A percentile compares a stretch with the other conserved stretches of the same genome.
phyloP scores from a whole-genome alignment of 1,140 invertebrate species.

The Temnothorax nylanderi region DNA sequence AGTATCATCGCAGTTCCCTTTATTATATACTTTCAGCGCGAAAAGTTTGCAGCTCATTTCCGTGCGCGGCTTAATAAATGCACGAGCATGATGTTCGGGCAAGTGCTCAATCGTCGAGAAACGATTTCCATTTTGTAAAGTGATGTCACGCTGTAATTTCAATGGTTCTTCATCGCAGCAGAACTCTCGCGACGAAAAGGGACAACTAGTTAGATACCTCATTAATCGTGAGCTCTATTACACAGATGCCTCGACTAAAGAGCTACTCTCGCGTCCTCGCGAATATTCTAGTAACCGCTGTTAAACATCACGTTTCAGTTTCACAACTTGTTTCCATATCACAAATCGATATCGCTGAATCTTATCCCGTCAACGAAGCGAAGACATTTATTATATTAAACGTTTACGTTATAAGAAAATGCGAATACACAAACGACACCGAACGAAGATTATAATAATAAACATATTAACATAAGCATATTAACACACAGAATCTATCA shows the following conservation, averaged over 20 bases:
- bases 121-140: slow-evolving; percentile 52
- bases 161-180: slow-evolving; percentile 62
- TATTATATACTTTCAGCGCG: background rate
- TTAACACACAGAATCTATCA: background rate
- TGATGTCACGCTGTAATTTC: slow-evolving; percentile 58
- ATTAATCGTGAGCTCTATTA: slow-evolving; percentile 67
- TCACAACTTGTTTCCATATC: slow-evolving; percentile 18
- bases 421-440: background rate
- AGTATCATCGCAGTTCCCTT: background rate
- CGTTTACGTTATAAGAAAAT: background rate
- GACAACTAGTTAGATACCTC: slow-evolving; percentile 62
- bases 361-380: background rate
- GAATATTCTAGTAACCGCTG: slow-evolving; percentile 57
- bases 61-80: background rate
- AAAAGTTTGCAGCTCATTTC: background rate
- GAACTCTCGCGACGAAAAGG: slow-evolving; percentile 54
- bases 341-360: slow-evolving; percentile 21
- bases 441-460: background rate
- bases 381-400: background rate
- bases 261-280: slow-evolving; percentile 46
- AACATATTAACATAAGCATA: background rate
- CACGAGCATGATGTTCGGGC: background rate
- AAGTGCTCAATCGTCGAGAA: background rate
- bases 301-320: slow-evolving; percentile 56
- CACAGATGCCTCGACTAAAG: slow-evolving; percentile 52